These are phyloP conservation scores for Taenaris catops DNA, from an alignment of 2,888 invertebrate genomes.

Conservation along the genomic window DNA sequence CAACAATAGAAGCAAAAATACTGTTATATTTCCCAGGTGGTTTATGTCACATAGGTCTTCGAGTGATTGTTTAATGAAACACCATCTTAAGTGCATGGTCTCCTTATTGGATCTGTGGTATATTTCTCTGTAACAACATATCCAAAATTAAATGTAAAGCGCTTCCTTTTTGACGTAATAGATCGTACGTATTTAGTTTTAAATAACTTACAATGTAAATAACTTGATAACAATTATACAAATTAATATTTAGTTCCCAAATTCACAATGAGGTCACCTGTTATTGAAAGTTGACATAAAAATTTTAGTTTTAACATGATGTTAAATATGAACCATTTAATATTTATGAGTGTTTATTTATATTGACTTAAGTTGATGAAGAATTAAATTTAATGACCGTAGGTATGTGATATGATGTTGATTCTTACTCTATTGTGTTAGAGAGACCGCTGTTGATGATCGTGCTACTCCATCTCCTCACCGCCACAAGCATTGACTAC, in stretches of 20 bases:
- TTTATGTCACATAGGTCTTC: conserved; percentile 16
- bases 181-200: too few species aligned
- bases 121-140: conserved; percentile 70
- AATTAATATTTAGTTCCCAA: too few species aligned
- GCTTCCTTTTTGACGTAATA: too few species aligned
- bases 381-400: too few species aligned
- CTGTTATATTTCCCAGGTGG: conserved; percentile 39
- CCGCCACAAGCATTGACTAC: conserved; percentile 94
- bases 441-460: conserved; percentile 79
- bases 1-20: conserved; percentile 70
- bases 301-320: conserved; percentile 1
- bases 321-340: conserved; percentile 1
- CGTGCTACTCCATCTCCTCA: conserved; percentile 85
- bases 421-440: conserved; percentile 76
- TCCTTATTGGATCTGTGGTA: conserved; percentile 65
- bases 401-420: conserved; percentile 19
- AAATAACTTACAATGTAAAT: too few species aligned
- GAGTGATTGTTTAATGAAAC: conserved; percentile 35
- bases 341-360: neutral
- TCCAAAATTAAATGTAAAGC: too few species aligned
- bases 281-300: too few species aligned
- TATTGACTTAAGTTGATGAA: too few species aligned
- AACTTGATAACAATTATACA: too few species aligned
- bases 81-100: conserved; percentile 65
- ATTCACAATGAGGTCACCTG: too few species aligned